These are phyloP conservation scores for Ophraella communa DNA, from an alignment of 2,888 invertebrate genomes.

Conservation along the genomic window DNA sequence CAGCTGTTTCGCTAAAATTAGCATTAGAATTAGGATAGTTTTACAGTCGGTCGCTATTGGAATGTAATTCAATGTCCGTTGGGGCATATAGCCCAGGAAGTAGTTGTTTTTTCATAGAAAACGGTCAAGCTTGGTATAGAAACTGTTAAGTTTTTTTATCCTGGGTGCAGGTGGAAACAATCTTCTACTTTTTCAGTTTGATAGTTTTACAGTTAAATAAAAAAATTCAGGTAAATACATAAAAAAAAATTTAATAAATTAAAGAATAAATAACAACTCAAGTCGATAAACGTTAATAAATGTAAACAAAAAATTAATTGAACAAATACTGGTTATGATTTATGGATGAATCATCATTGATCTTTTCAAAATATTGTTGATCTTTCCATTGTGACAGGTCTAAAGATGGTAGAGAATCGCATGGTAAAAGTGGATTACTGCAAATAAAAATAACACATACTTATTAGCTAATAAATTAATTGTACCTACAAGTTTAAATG, in stretches of 20 bases:
- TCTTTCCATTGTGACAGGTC: constrained; percentile 69
- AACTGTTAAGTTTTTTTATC: too few species aligned
- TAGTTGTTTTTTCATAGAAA: too few species aligned
- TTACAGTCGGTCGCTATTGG: too few species aligned
- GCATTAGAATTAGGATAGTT: too few species aligned
- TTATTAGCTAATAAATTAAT: background rate
- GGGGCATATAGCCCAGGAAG: too few species aligned
- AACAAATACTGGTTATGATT: background rate
- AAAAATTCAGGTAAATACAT: background rate
- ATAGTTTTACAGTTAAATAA: background rate
- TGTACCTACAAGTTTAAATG: background rate
- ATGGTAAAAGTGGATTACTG: constrained; percentile 68
- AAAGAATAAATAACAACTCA: background rate
- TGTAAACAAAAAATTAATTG: background rate
- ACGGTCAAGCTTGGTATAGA: too few species aligned
- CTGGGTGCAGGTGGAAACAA: too few species aligned
- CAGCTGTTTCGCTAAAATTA: too few species aligned
- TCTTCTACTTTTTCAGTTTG: too few species aligned
- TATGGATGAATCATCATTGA: background rate
- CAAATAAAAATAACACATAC: constrained; percentile 41
- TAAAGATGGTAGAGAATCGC: constrained; percentile 64
- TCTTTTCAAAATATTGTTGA: constrained; percentile 1
- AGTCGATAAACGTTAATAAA: background rate
- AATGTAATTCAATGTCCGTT: too few species aligned
- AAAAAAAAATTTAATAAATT: background rate